Evolutionary conservation across 2,113 vertebrate species (phyloP).

Genomic region (Bucco capensis): DNA sequence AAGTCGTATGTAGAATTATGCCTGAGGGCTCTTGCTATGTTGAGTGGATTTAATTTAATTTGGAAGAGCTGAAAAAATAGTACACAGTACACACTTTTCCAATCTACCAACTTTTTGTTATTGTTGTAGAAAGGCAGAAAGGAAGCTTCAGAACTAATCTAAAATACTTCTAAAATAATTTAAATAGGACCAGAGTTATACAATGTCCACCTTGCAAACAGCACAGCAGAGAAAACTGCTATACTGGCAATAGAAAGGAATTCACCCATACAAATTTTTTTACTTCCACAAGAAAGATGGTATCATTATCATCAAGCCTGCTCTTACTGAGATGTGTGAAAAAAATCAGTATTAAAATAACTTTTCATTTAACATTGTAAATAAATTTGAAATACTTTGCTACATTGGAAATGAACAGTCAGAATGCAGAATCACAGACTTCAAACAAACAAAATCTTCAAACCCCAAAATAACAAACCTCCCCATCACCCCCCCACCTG

Average conservation of each 20-base stretch:
- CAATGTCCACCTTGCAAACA: background rate
- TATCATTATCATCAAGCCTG: background rate
- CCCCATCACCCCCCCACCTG: too few relatives aligned
- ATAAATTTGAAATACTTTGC: background rate
- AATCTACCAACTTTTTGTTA: constrained; percentile 10
- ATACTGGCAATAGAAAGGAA: background rate
- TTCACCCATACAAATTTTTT: background rate
- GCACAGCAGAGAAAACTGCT: background rate
- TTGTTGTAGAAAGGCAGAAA: background rate
- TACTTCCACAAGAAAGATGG: background rate
- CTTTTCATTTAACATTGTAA: background rate
- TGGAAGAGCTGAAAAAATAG: constrained; percentile 47
- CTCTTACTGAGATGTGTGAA: background rate
- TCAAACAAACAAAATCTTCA: background rate
- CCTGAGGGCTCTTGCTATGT: constrained; percentile 56
- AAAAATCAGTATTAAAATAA: background rate
- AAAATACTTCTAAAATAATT: background rate
- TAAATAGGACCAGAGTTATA: background rate
- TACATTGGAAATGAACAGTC: background rate
- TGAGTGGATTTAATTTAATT: constrained; percentile 58
- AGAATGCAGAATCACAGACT: background rate
- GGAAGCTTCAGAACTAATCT: background rate
- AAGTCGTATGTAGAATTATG: constrained; percentile 63
- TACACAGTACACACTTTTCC: constrained; percentile 17
- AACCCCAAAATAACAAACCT: background rate